phyloP scores from a whole-genome alignment of 1,140 invertebrate genomes.

The Euglossa dilemma region DNA sequence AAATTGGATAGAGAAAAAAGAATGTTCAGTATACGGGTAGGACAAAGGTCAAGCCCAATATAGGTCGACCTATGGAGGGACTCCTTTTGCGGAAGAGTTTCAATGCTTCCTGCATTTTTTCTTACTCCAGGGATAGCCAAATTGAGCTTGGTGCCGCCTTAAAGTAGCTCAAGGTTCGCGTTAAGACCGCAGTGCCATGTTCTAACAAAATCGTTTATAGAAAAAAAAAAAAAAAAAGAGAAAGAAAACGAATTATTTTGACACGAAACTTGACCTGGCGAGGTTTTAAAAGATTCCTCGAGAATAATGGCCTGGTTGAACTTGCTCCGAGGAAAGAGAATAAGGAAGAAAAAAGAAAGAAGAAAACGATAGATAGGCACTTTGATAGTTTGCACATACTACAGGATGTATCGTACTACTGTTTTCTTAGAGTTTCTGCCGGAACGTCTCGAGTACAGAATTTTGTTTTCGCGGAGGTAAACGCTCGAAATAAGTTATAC shows the following conservation, averaged over 20 bases:
- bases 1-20: background rate
- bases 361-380: background rate
- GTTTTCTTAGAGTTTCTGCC: background rate
- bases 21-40: background rate
- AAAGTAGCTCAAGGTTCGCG: slow-evolving; percentile 33
- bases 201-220: slow-evolving; percentile 2
- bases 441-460: background rate
- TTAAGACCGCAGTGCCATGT: background rate
- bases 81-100: background rate
- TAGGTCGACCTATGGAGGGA: slow-evolving; percentile 17
- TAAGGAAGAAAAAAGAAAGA: background rate
- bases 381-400: background rate
- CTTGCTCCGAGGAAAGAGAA: background rate
- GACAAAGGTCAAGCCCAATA: slow-evolving; percentile 2
- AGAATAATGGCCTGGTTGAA: background rate
- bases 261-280: background rate
- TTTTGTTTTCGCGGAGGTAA: background rate
- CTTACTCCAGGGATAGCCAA: slow-evolving; percentile 6
- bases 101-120: slow-evolving; percentile 13
- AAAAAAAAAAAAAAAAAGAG: background rate
- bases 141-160: background rate
- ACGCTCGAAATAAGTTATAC: background rate
- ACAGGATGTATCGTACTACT: background rate
- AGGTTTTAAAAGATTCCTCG: background rate
- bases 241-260: slow-evolving; percentile 2